Evolutionary conservation across 2,113 vertebrate species (phyloP).

Genomic region (Salvelinus namaycush): DNA sequence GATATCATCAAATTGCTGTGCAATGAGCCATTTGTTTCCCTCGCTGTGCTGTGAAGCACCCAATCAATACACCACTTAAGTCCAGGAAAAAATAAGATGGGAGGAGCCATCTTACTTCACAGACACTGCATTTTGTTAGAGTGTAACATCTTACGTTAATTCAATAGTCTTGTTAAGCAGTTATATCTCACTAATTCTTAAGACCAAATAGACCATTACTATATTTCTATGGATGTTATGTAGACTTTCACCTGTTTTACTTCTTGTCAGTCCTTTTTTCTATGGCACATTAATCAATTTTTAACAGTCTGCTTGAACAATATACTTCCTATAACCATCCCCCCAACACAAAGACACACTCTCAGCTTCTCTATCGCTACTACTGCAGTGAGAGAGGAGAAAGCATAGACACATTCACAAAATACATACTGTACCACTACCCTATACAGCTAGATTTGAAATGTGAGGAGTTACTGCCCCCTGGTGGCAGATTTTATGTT

Average conservation of each 20-base stretch:
- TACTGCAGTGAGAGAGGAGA: neutral
- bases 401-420: neutral
- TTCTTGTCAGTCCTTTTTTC: no score
- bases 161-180: no score
- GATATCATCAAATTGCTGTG: neutral
- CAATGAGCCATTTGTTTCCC: neutral
- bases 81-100: neutral
- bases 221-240: no score
- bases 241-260: no score
- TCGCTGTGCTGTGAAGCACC: neutral
- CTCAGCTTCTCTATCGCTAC: neutral
- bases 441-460: neutral
- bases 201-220: no score
- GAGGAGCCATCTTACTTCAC: neutral
- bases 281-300: no score
- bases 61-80: neutral
- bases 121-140: neutral
- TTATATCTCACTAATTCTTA: no score
- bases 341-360: neutral
- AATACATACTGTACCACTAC: neutral
- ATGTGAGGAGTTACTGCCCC: conserved; percentile 32
- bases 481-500: conserved; percentile 47
- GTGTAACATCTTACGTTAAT: neutral
- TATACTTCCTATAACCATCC: neutral
- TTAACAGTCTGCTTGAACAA: no score